A percentile compares a stretch with the other conserved stretches of the same genome.
Evolutionary conservation across 2,888 invertebrate genomes (phyloP).

Genomic region (Idaea biselata): DNA sequence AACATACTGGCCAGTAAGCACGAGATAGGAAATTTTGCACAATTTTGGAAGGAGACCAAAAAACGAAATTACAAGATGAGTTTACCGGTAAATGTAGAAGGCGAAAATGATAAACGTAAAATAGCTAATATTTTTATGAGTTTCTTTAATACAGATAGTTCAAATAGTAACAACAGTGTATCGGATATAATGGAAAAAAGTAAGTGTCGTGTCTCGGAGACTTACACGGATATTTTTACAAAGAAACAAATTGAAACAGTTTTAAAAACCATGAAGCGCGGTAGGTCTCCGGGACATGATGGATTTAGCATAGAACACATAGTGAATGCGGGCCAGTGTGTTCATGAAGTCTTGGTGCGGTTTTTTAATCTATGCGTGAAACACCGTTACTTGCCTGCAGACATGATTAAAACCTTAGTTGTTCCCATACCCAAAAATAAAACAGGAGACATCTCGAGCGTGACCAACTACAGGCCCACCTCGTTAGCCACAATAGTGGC

Average conservation of each 20-base stretch:
- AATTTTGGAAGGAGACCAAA: slow-evolving; percentile 18
- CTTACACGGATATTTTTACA: background rate
- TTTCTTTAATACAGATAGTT: slow-evolving; percentile 6
- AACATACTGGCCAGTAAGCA: slow-evolving; percentile 12
- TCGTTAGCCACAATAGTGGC: slow-evolving; percentile 8
- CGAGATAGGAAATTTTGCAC: slow-evolving; percentile 9
- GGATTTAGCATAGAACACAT: slow-evolving; percentile 3
- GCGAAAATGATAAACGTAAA: slow-evolving; percentile 7
- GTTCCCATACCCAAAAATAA: slow-evolving; percentile 7
- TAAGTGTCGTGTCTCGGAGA: background rate
- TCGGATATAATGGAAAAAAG: background rate
- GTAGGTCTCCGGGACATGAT: slow-evolving; percentile 11
- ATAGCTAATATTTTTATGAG: slow-evolving; percentile 13
- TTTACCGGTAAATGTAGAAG: slow-evolving; percentile 8
- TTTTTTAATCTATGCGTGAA: slow-evolving; percentile 1
- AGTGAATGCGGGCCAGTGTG: background rate
- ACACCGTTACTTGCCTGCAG: slow-evolving; percentile 11
- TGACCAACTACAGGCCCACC: slow-evolving; percentile 3
- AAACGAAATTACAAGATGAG: background rate
- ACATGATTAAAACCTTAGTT: slow-evolving; percentile 11
- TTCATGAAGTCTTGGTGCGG: background rate
- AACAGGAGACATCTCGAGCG: slow-evolving; percentile 5
- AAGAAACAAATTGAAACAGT: background rate
- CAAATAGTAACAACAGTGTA: background rate
- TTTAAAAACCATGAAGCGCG: background rate